Conservation (phyloP, 2,113 vertebrate genomes). For the human (Homo sapiens) region GRCh38 chr4:142233501-142234000, state of each 20-base stretch:
- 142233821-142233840: not conserved
- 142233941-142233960: not conserved
- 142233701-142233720: not conserved
- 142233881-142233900: not conserved
- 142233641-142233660: not conserved
- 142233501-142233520: not conserved
- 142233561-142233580: not conserved
- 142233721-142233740: not conserved
- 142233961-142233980: not conserved
- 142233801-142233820: not conserved
- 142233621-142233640: not conserved
- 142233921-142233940: not conserved
- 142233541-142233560: no score
- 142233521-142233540: not conserved
- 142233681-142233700: not conserved
- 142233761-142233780: not conserved
- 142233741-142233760: not conserved
- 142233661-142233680: not conserved
- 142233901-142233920: conserved; percentile 6
- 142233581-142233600: not conserved
- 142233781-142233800: not conserved
- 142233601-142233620: not conserved
- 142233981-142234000: not conserved
- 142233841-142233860: not conserved
- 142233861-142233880: not conserved